phyloP scores from a whole-genome alignment of 2,113 vertebrate genomes.

The Sitta europaea region DNA sequence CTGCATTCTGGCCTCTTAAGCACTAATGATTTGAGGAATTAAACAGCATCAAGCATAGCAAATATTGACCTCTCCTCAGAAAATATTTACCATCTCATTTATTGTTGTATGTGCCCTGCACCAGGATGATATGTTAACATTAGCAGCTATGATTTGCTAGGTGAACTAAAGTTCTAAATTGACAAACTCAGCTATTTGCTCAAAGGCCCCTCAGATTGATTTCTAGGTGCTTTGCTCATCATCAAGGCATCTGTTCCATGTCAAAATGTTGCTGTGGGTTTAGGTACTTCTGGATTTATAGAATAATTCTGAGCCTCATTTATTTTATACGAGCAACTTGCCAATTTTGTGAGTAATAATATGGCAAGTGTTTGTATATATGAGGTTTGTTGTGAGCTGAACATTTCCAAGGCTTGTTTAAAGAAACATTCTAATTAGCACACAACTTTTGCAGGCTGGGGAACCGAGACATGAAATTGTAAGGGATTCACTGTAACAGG shows the following conservation, averaged over 20 bases:
- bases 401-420: neutral
- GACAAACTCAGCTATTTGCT: conserved; percentile 36
- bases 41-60: conserved; percentile 44
- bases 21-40: conserved; percentile 56
- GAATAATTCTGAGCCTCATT: conserved; percentile 24
- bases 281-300: conserved; percentile 17
- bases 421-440: neutral
- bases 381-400: neutral
- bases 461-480: neutral
- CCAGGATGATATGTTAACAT: conserved; percentile 23
- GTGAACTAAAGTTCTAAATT: conserved; percentile 25
- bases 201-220: conserved; percentile 9
- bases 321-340: conserved; percentile 35
- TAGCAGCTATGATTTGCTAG: conserved; percentile 42
- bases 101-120: conserved; percentile 2
- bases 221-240: neutral
- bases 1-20: neutral
- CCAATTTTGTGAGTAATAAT: conserved; percentile 14
- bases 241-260: neutral
- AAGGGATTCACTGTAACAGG: neutral
- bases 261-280: conserved; percentile 13
- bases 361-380: neutral
- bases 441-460: neutral
- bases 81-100: conserved; percentile 61
- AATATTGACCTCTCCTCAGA: conserved; percentile 59